phyloP scores from a whole-genome alignment of 2,113 vertebrate species.

The Helogale parvula region DNA sequence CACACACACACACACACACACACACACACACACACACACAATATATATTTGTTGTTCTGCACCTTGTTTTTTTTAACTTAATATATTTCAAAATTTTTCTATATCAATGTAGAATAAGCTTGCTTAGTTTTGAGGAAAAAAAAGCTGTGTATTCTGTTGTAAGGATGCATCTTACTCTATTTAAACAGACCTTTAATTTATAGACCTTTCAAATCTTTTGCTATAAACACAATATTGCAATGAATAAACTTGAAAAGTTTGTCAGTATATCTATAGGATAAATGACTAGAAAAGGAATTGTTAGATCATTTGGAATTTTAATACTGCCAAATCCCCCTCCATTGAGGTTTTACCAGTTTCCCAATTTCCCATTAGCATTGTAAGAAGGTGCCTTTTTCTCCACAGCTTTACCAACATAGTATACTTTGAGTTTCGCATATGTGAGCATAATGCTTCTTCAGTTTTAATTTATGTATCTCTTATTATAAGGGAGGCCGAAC shows the following conservation, averaged over 20 bases:
- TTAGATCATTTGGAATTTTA: background rate
- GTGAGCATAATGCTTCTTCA: background rate
- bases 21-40: no score
- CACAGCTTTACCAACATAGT: background rate
- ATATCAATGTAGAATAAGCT: background rate
- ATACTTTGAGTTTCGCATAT: background rate
- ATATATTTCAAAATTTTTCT: background rate
- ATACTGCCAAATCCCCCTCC: background rate
- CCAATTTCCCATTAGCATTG: background rate
- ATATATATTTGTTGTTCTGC: background rate
- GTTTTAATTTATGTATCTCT: background rate
- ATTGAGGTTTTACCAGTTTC: background rate
- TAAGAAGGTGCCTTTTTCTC: background rate
- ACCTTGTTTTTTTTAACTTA: background rate
- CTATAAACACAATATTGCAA: background rate
- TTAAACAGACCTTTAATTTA: background rate
- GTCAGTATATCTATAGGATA: background rate
- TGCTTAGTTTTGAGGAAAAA: background rate
- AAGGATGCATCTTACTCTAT: background rate
- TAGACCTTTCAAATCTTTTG: background rate
- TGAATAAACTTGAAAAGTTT: background rate
- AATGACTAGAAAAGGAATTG: background rate
- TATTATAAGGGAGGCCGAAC: background rate
- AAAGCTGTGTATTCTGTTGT: background rate
- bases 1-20: no score